Percentiles rank a stretch among this genome's conserved stretches.
These are phyloP conservation scores for Pteronotus mesoamericanus DNA, from an alignment of 2,797 vertebrate genomes.

Conservation along the genomic window DNA sequence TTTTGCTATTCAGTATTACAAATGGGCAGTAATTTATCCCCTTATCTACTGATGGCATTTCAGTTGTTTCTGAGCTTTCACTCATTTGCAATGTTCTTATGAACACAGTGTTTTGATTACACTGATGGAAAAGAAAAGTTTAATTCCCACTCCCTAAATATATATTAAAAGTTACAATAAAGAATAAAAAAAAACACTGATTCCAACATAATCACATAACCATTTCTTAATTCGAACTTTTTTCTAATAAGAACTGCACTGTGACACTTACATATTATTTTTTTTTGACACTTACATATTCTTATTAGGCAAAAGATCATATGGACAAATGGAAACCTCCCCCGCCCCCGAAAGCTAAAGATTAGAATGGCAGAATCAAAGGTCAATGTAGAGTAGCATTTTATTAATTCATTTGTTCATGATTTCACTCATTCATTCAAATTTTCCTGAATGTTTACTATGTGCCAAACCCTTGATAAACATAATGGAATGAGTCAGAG, in stretches of 20 bases:
- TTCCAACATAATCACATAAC: not conserved
- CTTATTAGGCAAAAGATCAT: slow-evolving; percentile 1
- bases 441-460: not conserved
- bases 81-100: slow-evolving; percentile 13
- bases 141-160: not conserved
- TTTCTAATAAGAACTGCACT: not conserved
- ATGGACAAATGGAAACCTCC: not conserved
- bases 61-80: slow-evolving; percentile 26
- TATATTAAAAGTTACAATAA: slow-evolving; percentile 15
- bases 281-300: not conserved
- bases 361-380: not conserved
- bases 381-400: not conserved
- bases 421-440: not conserved
- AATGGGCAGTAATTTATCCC: not conserved
- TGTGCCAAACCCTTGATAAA: not conserved
- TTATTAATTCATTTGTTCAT: slow-evolving; percentile 16
- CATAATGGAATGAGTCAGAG: not conserved
- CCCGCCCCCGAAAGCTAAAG: not conserved
- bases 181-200: not conserved
- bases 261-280: not conserved
- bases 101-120: not conserved
- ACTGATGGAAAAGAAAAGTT: not conserved
- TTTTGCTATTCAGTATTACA: not conserved
- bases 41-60: not conserved
- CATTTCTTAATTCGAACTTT: not conserved